phyloP scores from a whole-genome alignment of 2,888 invertebrate species.

The Luperina nickerlii region DNA sequence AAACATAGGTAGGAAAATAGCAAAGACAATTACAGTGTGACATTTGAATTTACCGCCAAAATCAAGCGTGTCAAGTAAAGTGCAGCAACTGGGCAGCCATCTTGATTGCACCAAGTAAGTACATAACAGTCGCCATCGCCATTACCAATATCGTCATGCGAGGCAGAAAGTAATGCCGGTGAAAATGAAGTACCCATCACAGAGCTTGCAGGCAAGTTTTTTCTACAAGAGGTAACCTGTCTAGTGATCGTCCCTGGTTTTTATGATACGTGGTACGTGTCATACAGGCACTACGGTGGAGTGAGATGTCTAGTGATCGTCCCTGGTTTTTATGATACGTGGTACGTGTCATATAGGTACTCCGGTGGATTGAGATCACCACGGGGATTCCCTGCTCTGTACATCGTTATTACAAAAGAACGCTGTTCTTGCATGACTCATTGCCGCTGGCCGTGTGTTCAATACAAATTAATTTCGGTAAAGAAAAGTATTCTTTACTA shows the following conservation, averaged over 20 bases:
- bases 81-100: no score
- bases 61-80: no score
- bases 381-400: background rate
- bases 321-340: no score
- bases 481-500: no score
- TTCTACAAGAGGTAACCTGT: background rate
- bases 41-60: no score
- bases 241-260: conserved; percentile 7
- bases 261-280: conserved; percentile 15
- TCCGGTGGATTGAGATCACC: background rate
- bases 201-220: background rate
- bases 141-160: background rate
- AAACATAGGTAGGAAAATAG: no score
- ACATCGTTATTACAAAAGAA: no score
- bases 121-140: conserved; percentile 10
- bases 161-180: conserved; percentile 6
- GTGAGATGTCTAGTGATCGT: conserved; percentile 1
- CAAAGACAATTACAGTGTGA: no score
- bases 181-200: conserved; percentile 1
- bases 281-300: conserved; percentile 22
- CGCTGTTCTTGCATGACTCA: background rate
- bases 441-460: background rate
- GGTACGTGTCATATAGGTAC: no score
- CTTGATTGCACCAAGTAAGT: no score
- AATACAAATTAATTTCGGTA: no score